Evolutionary conservation across 1,140 invertebrate genomes (phyloP).

Genomic region (Cyrtorhinus lividipennis): DNA sequence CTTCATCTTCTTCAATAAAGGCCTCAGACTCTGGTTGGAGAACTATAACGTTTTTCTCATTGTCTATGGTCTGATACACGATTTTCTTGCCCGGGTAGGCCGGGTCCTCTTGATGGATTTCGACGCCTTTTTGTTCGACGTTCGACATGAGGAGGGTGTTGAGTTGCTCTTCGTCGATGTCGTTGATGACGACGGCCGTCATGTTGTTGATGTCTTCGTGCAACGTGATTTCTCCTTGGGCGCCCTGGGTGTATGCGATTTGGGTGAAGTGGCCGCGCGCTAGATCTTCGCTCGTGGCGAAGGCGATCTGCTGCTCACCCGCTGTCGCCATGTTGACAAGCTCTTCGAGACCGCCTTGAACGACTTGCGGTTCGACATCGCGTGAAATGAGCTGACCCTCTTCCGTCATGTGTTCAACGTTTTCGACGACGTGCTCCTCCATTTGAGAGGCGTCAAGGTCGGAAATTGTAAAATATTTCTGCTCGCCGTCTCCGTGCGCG

Average conservation of each 20-base stretch:
- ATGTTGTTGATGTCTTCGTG: constrained; percentile 8
- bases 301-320: not conserved
- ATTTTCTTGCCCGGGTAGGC: not conserved
- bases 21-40: not conserved
- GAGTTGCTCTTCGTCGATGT: constrained; percentile 1
- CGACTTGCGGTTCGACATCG: not conserved
- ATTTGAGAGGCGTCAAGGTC: not conserved
- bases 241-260: not conserved
- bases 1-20: constrained; percentile 3
- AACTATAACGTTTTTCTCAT: not conserved
- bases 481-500: not conserved
- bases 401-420: not conserved
- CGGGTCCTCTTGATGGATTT: not conserved
- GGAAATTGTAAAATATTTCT: not conserved
- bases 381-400: not conserved
- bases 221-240: not conserved
- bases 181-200: constrained; percentile 7
- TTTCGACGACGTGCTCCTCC: not conserved
- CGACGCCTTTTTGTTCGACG: constrained; percentile 2
- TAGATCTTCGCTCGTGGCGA: not conserved
- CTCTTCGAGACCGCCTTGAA: not conserved
- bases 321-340: not conserved
- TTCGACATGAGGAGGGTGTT: not conserved
- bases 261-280: not conserved
- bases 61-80: not conserved